A percentile compares a stretch with the other conserved stretches of the same genome.
Conservation (phyloP, 1,140 invertebrate genomes). For the Scaptomyza pallida region DNA sequence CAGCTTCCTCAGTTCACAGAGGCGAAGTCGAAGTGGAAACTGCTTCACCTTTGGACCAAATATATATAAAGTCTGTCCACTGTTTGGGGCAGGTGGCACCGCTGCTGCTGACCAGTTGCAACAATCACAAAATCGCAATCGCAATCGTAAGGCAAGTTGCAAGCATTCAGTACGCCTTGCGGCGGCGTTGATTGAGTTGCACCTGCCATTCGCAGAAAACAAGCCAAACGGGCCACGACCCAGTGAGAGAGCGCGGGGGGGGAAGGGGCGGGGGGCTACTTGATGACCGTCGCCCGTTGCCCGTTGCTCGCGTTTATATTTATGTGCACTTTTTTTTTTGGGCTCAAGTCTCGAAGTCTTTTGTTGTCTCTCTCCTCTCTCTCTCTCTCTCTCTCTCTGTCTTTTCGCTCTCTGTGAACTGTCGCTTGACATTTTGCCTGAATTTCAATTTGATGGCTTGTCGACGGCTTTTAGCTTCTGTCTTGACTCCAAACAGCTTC, state of each 20-base stretch:
- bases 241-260: no score
- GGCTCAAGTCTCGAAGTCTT: slow-evolving; percentile 22
- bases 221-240: slow-evolving; percentile 40
- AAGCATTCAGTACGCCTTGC: neutral
- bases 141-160: neutral
- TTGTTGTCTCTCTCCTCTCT: slow-evolving; percentile 30
- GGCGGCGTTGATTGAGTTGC: slow-evolving; percentile 74
- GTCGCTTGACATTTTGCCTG: slow-evolving; percentile 72
- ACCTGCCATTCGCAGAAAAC: slow-evolving; percentile 82
- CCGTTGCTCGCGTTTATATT: slow-evolving; percentile 64
- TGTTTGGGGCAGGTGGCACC: slow-evolving; percentile 57
- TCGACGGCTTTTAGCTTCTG: slow-evolving; percentile 50
- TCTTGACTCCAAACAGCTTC: slow-evolving; percentile 22
- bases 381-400: neutral
- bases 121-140: no score
- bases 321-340: slow-evolving; percentile 72
- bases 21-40: slow-evolving; percentile 23
- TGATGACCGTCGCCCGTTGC: no score
- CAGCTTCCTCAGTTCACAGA: slow-evolving; percentile 69
- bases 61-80: slow-evolving; percentile 43
- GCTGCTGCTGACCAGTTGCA: slow-evolving; percentile 29
- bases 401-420: slow-evolving; percentile 9
- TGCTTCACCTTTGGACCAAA: slow-evolving; percentile 41
- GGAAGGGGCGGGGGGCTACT: neutral
- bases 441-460: slow-evolving; percentile 66